Evolutionary conservation across 2,797 vertebrate genomes (phyloP).

Genomic region (Siniperca undulata): DNA sequence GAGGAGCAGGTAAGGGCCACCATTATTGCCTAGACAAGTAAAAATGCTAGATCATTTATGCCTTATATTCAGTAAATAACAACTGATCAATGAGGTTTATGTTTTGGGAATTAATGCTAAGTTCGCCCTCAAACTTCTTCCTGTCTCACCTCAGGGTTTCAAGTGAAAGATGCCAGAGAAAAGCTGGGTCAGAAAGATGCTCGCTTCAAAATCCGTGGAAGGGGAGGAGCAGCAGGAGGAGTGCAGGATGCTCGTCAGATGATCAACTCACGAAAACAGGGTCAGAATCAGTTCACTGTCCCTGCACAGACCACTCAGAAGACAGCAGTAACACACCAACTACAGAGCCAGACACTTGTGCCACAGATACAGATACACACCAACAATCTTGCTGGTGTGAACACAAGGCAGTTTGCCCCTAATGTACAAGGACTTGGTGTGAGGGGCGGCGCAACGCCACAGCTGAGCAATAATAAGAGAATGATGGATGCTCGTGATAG

Average conservation of each 20-base stretch:
- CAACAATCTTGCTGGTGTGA: constrained; percentile 55
- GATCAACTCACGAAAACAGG: constrained; percentile 95
- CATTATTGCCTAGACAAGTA: too few species aligned
- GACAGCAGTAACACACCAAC: constrained; percentile 57
- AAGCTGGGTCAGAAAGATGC: constrained; percentile 94
- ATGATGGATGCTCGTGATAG: constrained; percentile 94
- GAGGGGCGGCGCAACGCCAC: constrained; percentile 63
- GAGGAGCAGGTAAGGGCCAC: constrained; percentile 60
- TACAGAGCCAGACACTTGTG: constrained; percentile 69
- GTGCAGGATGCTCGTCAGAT: constrained; percentile 96
- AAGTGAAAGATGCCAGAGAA: constrained; percentile 94
- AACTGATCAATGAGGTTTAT: not conserved
- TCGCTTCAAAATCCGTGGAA: constrained; percentile 91
- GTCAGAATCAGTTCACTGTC: constrained; percentile 65
- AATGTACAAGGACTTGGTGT: constrained; percentile 70
- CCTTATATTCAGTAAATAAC: not conserved
- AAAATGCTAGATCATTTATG: not conserved
- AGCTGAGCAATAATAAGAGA: constrained; percentile 84
- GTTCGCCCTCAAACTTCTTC: not conserved
- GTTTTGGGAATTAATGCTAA: not conserved
- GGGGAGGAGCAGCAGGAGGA: constrained; percentile 83
- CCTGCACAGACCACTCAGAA: constrained; percentile 59
- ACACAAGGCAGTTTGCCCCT: constrained; percentile 72
- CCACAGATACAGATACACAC: constrained; percentile 83
- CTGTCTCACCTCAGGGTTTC: constrained; percentile 73